Evolutionary conservation across 2,888 invertebrate genomes (phyloP).

Genomic region (Agonopterix subpropinquella): DNA sequence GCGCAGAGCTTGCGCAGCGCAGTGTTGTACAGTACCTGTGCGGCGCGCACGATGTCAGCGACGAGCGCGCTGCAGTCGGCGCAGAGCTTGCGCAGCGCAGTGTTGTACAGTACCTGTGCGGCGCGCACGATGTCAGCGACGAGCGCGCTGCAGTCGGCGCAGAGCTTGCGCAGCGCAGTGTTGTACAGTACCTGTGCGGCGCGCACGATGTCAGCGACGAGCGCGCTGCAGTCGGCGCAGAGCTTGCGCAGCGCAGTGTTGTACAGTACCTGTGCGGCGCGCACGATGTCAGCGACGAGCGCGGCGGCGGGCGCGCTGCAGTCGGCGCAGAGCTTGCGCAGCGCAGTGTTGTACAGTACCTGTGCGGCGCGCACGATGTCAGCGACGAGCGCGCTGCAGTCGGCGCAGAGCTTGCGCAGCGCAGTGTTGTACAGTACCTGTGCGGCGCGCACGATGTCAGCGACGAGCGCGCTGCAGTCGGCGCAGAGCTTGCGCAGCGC

Average conservation of each 20-base stretch:
- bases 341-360: constrained; percentile 64
- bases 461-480: constrained; percentile 85
- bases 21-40: constrained; percentile 30
- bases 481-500: constrained; percentile 91
- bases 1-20: constrained; percentile 91
- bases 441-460: constrained; percentile 83
- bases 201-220: constrained; percentile 83
- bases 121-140: constrained; percentile 85
- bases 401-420: constrained; percentile 89
- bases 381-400: constrained; percentile 84
- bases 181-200: constrained; percentile 58
- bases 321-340: constrained; percentile 91
- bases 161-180: constrained; percentile 93
- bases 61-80: constrained; percentile 86
- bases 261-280: constrained; percentile 63
- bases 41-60: constrained; percentile 83
- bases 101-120: constrained; percentile 39
- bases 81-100: constrained; percentile 92
- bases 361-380: constrained; percentile 82
- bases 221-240: constrained; percentile 85
- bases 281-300: constrained; percentile 84
- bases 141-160: constrained; percentile 85
- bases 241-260: constrained; percentile 91
- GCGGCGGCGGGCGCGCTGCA: constrained; percentile 85
- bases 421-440: constrained; percentile 61